phyloP scores from a whole-genome alignment of 2,113 vertebrate species.

The Solenodon paradoxus region DNA sequence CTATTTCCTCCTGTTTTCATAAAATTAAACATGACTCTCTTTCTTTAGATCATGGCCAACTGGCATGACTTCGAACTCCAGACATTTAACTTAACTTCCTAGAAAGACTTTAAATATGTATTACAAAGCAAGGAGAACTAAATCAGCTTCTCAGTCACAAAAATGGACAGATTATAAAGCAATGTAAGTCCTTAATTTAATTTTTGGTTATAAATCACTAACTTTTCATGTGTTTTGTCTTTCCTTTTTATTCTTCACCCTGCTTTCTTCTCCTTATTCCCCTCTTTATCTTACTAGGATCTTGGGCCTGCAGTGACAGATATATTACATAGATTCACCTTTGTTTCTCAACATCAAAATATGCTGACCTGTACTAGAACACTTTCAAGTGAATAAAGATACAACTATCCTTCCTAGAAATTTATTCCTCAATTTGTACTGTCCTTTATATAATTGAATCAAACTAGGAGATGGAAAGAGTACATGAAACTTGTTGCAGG shows the following conservation, averaged over 20 bases:
- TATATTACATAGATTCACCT: background rate
- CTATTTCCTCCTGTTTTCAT: background rate
- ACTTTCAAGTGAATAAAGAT: background rate
- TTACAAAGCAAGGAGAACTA: background rate
- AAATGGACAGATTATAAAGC: background rate
- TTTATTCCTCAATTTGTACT: background rate
- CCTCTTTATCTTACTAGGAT: background rate
- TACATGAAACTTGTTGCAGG: background rate
- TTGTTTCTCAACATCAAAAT: conserved; percentile 25
- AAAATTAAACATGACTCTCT: background rate
- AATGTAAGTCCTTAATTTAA: background rate
- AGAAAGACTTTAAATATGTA: background rate
- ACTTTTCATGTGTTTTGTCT: background rate
- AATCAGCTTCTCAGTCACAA: background rate
- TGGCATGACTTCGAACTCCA: background rate
- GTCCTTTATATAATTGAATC: background rate
- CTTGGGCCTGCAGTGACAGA: background rate
- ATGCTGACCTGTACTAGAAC: background rate
- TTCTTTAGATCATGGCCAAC: background rate
- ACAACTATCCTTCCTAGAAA: background rate
- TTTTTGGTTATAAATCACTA: background rate
- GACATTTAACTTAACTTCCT: background rate
- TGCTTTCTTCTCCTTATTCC: background rate
- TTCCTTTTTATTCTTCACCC: background rate
- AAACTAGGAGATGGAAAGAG: background rate